Evolutionary conservation across 1,140 invertebrate species (phyloP), one percentile per base, ranked within the genome.

Genomic region (Eciton burchellii): DNA sequence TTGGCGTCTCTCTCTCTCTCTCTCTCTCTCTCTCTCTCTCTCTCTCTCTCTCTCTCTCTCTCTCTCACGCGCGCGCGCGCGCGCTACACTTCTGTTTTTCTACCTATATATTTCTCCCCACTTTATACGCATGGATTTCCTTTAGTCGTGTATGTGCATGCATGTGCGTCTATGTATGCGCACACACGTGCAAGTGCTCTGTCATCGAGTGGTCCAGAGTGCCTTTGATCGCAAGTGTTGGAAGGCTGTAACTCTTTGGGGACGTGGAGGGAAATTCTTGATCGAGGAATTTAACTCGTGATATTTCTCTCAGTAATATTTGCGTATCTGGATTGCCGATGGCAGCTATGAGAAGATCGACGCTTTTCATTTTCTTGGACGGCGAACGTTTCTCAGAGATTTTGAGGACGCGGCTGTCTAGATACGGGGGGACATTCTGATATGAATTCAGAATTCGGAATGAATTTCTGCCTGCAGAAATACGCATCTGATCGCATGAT

Each of bases 21-120:
- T 41, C 86, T 81, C 66, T 81, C 66, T 66, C 83, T 77, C 86
- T 71, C 77, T 72, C 26, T 24, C 72, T 62, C 83, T 72, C 72
- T 72, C n/a, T 24, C 77, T 52, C 47, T 29, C 47, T 74, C 49
- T 77, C 41, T 74, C 65, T 63, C 60, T 79, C 56, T 83, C n/a
- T n/a, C n/a, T n/a, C n/a, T n/a, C n/a, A n/a, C n/a, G n/a, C n/a
- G n/a, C n/a, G n/a, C n/a, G n/a, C n/a, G n/a, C n/a, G n/a, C n/a
- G n/a, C 68, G 35, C 47, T 71, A 45, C 24, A n/a, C 65, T 47
- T 59, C 14, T 65, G 6, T 41, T 16, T 43, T 45, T 12, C 12
- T 12, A 8, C 26, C 14, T 54, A 26, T 59, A 79, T 29, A 65
- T 52, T n/a, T 19, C 12, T 60, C 43, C 60, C 73, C 52, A 24